Conservation (phyloP, 2,888 invertebrate species). For the Drosophila macrospina region DNA sequence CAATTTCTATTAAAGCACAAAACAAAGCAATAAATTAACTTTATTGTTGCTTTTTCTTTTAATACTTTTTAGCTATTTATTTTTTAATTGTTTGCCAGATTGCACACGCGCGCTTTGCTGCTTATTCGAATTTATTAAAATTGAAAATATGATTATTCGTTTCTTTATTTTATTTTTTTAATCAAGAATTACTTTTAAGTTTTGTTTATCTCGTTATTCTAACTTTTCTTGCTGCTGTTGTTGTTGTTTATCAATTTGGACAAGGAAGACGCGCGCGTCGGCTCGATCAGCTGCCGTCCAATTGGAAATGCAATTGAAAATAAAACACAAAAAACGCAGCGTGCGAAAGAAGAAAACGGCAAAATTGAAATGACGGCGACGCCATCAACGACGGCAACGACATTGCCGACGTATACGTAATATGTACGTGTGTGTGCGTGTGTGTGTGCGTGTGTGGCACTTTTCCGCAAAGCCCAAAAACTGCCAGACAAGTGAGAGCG, state of each 20-base stretch:
- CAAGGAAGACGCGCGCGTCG: slow-evolving; percentile 53
- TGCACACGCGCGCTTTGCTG: slow-evolving; percentile 21
- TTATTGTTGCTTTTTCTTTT: slow-evolving; percentile 6
- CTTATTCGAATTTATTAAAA: slow-evolving; percentile 13
- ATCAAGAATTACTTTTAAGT: slow-evolving; percentile 16
- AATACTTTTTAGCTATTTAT: not conserved
- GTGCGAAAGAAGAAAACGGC: slow-evolving; percentile 68
- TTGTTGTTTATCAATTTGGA: slow-evolving; percentile 44
- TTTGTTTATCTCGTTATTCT: slow-evolving; percentile 10
- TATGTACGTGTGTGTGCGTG: slow-evolving; percentile 32
- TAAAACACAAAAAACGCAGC: slow-evolving; percentile 59
- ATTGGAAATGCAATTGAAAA: slow-evolving; percentile 79
- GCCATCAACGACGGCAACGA: slow-evolving; percentile 39
- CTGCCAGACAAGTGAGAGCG: slow-evolving; percentile 50
- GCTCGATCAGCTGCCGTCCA: slow-evolving; percentile 49
- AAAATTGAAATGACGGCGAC: slow-evolving; percentile 58
- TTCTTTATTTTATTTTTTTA: slow-evolving; percentile 9
- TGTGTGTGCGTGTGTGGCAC: slow-evolving; percentile 48
- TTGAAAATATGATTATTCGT: slow-evolving; percentile 15
- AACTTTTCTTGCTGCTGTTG: not conserved
- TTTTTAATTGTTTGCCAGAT: slow-evolving; percentile 9
- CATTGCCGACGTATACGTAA: slow-evolving; percentile 65
- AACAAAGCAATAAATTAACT: slow-evolving; percentile 34
- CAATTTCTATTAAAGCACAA: slow-evolving; percentile 16
- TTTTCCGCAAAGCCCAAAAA: slow-evolving; percentile 77